phyloP scores from a whole-genome alignment of 2,797 vertebrate species.

The Oryzias sinensis region DNA sequence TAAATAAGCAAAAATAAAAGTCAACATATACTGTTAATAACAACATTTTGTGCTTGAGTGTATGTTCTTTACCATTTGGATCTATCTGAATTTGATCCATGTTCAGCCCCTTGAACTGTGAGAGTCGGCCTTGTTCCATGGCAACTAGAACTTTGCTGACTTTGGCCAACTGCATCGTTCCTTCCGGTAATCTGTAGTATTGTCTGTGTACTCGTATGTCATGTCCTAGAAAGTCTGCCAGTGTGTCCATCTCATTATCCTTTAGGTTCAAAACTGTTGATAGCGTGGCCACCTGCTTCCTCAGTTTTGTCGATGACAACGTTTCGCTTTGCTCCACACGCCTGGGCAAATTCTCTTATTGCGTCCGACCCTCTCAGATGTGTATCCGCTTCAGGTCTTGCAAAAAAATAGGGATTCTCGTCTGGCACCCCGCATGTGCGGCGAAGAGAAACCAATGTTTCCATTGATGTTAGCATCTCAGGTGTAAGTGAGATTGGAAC shows the following conservation, averaged over 20 bases:
- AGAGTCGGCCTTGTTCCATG: constrained; percentile 1
- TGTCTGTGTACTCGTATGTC: constrained; percentile 13
- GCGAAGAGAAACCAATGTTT: neutral
- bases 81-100: constrained; percentile 12
- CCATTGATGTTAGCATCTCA: neutral
- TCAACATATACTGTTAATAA: too few relatives aligned
- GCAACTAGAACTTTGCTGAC: constrained; percentile 17
- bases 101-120: constrained; percentile 7
- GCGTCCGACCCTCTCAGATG: constrained; percentile 7
- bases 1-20: neutral
- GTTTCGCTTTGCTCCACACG: constrained; percentile 15
- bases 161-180: constrained; percentile 11
- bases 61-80: neutral
- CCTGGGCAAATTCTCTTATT: constrained; percentile 15
- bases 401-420: neutral
- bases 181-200: constrained; percentile 15
- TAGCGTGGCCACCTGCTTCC: constrained; percentile 4
- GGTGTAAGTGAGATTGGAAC: neutral
- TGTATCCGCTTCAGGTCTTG: constrained; percentile 3
- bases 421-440: neutral
- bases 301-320: constrained; percentile 6
- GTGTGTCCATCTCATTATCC: constrained; percentile 11
- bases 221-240: constrained; percentile 14
- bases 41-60: neutral
- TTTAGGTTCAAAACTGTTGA: constrained; percentile 10